A percentile compares a stretch with the other conserved stretches of the same genome.
These are phyloP conservation scores for Sycophila texana DNA, from an alignment of 2,888 invertebrate genomes.

Conservation along the genomic window DNA sequence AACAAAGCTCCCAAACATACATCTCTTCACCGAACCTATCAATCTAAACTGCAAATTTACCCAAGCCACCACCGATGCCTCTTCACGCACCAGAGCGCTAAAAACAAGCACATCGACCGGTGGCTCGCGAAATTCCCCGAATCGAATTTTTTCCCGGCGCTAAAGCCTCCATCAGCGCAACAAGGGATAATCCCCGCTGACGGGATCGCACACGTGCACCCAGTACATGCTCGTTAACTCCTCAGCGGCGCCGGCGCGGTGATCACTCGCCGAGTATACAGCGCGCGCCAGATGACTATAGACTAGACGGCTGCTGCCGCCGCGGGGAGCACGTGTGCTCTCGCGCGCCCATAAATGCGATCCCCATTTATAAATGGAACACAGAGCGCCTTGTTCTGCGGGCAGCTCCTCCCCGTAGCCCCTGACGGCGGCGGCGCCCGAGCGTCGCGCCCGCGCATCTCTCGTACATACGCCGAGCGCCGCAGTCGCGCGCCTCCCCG, in stretches of 20 bases:
- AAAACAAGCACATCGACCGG: too few relatives aligned
- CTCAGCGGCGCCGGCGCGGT: slow-evolving; percentile 13
- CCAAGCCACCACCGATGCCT: too few relatives aligned
- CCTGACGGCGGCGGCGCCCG: slow-evolving; percentile 10
- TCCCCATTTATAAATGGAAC: slow-evolving; percentile 63
- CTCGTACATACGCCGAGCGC: too few relatives aligned
- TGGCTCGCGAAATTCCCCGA: too few relatives aligned
- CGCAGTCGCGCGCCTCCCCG: not conserved
- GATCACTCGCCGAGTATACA: slow-evolving; percentile 14
- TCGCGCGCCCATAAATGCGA: not conserved
- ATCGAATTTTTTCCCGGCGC: too few relatives aligned
- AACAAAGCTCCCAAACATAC: too few relatives aligned
- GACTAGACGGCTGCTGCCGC: slow-evolving; percentile 29
- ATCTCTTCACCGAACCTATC: too few relatives aligned
- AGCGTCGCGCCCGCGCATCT: slow-evolving; percentile 17
- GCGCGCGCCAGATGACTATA: too few relatives aligned
- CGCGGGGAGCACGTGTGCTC: slow-evolving; percentile 26
- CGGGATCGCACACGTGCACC: not conserved
- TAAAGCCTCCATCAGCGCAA: too few relatives aligned
- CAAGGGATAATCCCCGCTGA: too few relatives aligned
- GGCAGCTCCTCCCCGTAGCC: slow-evolving; percentile 31
- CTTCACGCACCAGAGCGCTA: too few relatives aligned
- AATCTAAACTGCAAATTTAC: too few relatives aligned
- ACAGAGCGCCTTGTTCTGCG: slow-evolving; percentile 66
- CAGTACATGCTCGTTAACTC: not conserved